Base-by-base conservation (phyloP, 2,888 invertebrate species). In the Mantis religiosa region DNA sequence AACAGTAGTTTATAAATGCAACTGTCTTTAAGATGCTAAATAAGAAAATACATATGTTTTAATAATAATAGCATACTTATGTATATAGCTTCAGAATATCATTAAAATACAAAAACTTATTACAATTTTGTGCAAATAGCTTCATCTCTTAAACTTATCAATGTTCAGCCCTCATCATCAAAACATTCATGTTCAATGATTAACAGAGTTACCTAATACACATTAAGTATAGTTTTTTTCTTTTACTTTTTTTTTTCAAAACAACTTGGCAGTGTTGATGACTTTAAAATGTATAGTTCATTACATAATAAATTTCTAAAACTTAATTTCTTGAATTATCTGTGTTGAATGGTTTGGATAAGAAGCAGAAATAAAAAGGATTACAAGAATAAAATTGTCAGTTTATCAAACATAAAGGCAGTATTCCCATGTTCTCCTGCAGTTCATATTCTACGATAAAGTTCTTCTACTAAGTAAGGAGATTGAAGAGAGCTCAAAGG, bases 41-140 rank as follows among this genome's bases (percentile, higher is more conserved):
- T 85, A 85, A 85, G 85, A 85, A 85, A 85, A 85, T 85, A 85
- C 20, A n/a, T 41, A 54, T 41, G n/a, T n/a, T n/a, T n/a, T 27
- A 85, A 85, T 85, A 41, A 85, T 54, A 47, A 15, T 85, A 47
- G 85, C 54, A 85, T 85, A 85, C 8, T 85, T 85, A 47, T 27
- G 85, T 71, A 71, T 71, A 71, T 71, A 71, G 54, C 20, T 71
- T 71, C 20, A n/a, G 27, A 85, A 85, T 47, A 85, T 47, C 20
- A 47, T 27, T 54, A 47, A 27, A 85, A 25, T 85, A 85, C 34
- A 85, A 85, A 85, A 84, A 47, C 41, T 84, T 85, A 27, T 85
- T 85, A 85, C 34, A 85, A 85, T 85, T 47, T 47, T 85, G 47
- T 85, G 85, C 85, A 47, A 47, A n/a, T 27, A 47, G 25, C 54